Conservation (phyloP, 2,113 vertebrate species). For the Acrocephalus arundinaceus region DNA sequence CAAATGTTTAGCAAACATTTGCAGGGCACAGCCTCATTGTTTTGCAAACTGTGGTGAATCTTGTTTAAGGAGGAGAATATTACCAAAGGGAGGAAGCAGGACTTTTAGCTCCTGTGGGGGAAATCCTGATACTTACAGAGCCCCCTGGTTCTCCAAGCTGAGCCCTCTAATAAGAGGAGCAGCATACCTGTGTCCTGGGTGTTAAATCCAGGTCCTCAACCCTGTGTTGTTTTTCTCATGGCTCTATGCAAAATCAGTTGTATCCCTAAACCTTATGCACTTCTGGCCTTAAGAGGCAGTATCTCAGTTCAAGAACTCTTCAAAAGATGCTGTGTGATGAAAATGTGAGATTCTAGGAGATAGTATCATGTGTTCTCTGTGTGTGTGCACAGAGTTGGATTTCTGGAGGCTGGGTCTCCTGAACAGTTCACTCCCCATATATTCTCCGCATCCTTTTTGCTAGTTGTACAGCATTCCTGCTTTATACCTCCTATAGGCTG, state of each 20-base stretch:
- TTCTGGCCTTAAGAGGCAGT: background rate
- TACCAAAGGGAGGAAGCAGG: background rate
- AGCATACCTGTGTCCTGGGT: background rate
- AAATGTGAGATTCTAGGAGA: background rate
- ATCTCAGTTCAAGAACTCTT: background rate
- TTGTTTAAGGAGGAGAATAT: background rate
- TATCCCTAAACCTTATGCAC: background rate
- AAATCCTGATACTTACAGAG: background rate
- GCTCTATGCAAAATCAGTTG: background rate
- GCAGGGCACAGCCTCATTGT: background rate
- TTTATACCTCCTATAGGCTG: fast-evolving
- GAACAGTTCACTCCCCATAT: background rate
- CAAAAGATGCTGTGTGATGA: background rate
- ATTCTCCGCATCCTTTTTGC: background rate
- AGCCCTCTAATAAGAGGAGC: background rate
- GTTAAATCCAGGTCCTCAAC: background rate
- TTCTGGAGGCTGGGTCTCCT: background rate
- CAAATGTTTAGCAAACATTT: background rate
- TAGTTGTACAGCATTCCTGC: background rate
- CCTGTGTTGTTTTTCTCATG: background rate
- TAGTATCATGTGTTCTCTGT: fast-evolving
- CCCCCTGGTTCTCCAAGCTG: background rate
- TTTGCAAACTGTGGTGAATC: background rate
- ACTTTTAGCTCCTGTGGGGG: background rate
- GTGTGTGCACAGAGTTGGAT: background rate